Conservation (phyloP, 2,888 invertebrate genomes). For the Nomada lathburiana region DNA sequence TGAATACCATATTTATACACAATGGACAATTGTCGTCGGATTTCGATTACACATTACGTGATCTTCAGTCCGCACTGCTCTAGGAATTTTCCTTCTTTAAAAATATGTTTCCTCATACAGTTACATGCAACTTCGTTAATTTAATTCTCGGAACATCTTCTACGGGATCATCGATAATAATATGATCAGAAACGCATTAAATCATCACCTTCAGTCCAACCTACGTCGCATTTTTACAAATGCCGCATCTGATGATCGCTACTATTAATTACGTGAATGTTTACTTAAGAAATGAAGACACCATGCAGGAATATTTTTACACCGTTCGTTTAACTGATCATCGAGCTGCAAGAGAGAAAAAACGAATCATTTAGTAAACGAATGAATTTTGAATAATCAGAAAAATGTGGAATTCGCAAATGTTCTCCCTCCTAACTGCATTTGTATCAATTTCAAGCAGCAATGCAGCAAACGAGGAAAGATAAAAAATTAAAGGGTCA, state of each 20-base stretch:
- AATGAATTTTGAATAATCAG: too few relatives aligned
- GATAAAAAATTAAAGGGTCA: too few relatives aligned
- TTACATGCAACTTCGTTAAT: neutral
- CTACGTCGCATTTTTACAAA: neutral
- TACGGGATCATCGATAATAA: neutral
- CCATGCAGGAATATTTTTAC: neutral
- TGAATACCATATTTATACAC: too few relatives aligned
- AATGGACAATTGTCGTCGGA: neutral
- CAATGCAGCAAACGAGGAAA: too few relatives aligned
- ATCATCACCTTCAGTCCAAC: neutral
- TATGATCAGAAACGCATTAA: neutral
- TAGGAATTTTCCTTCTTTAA: conserved; percentile 9
- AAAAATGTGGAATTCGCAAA: too few relatives aligned
- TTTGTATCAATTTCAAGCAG: too few relatives aligned
- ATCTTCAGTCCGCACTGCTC: neutral
- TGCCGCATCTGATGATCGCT: neutral
- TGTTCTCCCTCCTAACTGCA: too few relatives aligned
- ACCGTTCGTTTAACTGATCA: neutral
- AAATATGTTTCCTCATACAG: neutral
- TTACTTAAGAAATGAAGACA: too few relatives aligned
- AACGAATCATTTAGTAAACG: too few relatives aligned
- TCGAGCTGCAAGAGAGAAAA: too few relatives aligned
- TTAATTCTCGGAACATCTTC: conserved; percentile 2
- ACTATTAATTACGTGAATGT: neutral
- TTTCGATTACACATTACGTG: neutral